phyloP scores from a whole-genome alignment of 1,140 invertebrate species.

The Psix sp. region DNA sequence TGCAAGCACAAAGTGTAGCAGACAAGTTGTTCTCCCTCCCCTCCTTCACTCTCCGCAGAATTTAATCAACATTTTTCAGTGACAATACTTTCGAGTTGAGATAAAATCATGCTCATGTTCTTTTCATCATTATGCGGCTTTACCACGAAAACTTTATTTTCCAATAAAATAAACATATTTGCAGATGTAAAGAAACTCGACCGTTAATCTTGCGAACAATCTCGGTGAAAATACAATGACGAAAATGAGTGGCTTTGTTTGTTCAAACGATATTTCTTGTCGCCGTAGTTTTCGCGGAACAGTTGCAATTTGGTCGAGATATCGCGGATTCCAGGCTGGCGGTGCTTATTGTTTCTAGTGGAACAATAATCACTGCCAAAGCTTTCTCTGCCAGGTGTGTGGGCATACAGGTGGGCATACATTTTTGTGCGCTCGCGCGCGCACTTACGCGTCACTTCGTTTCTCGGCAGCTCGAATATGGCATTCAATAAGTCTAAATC shows the following conservation, averaged over 20 bases:
- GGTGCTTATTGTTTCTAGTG: conserved; percentile 47
- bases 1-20: conserved; percentile 67
- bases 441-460: conserved; percentile 59
- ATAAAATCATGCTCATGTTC: conserved; percentile 1
- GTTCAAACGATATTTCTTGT: conserved; percentile 12
- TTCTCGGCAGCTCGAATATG: conserved; percentile 66
- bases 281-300: conserved; percentile 45
- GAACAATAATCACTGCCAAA: conserved; percentile 48
- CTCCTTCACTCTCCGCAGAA: no score
- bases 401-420: conserved; percentile 56
- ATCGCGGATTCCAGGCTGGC: conserved; percentile 39
- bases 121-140: neutral
- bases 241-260: conserved; percentile 38
- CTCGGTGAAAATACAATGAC: no score
- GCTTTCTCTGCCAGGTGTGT: conserved; percentile 56
- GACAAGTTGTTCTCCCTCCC: conserved; percentile 63
- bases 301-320: conserved; percentile 53
- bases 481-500: conserved; percentile 75
- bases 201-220: conserved; percentile 26
- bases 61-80: no score
- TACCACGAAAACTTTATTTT: neutral
- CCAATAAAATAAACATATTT: neutral
- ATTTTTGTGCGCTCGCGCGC: conserved; percentile 44
- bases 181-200: conserved; percentile 10
- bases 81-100: no score